These are phyloP conservation scores for Hypomecis punctinalis DNA, from an alignment of 2,888 invertebrate species.

Conservation along the genomic window DNA sequence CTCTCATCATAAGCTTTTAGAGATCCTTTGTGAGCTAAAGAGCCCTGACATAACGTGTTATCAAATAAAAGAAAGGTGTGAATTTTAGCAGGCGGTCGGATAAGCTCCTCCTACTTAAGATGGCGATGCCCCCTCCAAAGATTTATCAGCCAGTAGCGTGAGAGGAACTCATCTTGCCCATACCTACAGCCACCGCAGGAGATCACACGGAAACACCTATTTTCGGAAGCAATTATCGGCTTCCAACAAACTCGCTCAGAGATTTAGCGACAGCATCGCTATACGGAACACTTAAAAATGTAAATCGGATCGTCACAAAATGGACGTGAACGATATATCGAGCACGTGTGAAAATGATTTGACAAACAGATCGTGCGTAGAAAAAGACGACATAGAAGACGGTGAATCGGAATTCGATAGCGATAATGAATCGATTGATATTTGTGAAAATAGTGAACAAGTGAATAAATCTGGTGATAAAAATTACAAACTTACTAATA, in stretches of 20 bases:
- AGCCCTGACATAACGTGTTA: conserved; percentile 82
- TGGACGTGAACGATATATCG: conserved; percentile 74
- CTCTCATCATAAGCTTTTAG: conserved; percentile 82
- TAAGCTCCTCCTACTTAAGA: conserved; percentile 80
- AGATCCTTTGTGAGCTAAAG: conserved; percentile 80
- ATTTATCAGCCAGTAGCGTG: conserved; percentile 72
- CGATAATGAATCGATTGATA: conserved; percentile 80
- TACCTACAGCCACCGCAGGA: conserved; percentile 74
- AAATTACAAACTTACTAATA: conserved; percentile 51
- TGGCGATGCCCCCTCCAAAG: conserved; percentile 78
- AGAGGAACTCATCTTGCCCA: conserved; percentile 64
- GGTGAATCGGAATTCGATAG: conserved; percentile 75
- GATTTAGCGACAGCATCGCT: conserved; percentile 51
- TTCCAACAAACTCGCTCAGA: conserved; percentile 57
- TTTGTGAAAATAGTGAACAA: conserved; percentile 76
- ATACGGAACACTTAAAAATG: conserved; percentile 34
- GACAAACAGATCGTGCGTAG: conserved; percentile 47
- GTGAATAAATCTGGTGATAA: conserved; percentile 49
- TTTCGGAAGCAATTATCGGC: conserved; percentile 81
- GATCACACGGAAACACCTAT: conserved; percentile 75
- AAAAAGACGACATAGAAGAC: conserved; percentile 57
- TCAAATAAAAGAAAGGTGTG: conserved; percentile 85
- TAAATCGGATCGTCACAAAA: conserved; percentile 43
- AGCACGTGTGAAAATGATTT: conserved; percentile 76
- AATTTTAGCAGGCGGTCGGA: conserved; percentile 79